A percentile compares a stretch with the other conserved stretches of the same genome.
Evolutionary conservation across 2,113 vertebrate genomes (phyloP).

Genomic region (Poeciliopsis retropinna): DNA sequence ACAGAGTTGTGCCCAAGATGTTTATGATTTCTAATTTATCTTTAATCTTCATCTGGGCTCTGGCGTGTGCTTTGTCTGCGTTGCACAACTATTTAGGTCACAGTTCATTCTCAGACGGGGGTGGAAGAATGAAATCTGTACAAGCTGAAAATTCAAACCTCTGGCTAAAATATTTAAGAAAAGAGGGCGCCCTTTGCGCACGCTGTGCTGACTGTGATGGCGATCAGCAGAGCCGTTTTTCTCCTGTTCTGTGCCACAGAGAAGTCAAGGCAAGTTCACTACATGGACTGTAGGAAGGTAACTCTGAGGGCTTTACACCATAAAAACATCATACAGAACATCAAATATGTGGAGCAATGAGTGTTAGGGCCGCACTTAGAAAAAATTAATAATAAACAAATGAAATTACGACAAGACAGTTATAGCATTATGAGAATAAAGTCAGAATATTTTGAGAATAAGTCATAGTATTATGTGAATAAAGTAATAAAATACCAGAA

Average conservation of each 20-base stretch:
- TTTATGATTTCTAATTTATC: conserved; percentile 79
- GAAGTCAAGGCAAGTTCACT: no score
- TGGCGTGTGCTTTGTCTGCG: conserved; percentile 66
- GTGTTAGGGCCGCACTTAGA: no score
- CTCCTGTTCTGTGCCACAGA: not conserved
- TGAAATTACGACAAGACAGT: no score
- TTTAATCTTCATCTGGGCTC: conserved; percentile 61
- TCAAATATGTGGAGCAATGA: no score
- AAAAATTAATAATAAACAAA: no score
- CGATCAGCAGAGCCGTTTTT: not conserved
- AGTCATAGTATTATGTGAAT: no score
- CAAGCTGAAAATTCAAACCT: conserved; percentile 34
- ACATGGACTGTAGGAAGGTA: no score
- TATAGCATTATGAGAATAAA: no score
- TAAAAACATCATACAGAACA: no score
- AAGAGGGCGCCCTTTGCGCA: not conserved
- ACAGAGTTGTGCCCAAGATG: conserved; percentile 58
- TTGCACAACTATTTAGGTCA: conserved; percentile 73
- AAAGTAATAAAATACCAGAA: no score
- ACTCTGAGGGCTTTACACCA: no score
- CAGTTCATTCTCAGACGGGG: conserved; percentile 33
- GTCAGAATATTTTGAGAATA: no score
- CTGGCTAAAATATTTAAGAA: conserved; percentile 6
- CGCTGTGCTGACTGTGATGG: not conserved
- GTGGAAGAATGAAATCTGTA: not conserved